phyloP scores from a whole-genome alignment of 2,888 invertebrate genomes.

The Furcula furcula region DNA sequence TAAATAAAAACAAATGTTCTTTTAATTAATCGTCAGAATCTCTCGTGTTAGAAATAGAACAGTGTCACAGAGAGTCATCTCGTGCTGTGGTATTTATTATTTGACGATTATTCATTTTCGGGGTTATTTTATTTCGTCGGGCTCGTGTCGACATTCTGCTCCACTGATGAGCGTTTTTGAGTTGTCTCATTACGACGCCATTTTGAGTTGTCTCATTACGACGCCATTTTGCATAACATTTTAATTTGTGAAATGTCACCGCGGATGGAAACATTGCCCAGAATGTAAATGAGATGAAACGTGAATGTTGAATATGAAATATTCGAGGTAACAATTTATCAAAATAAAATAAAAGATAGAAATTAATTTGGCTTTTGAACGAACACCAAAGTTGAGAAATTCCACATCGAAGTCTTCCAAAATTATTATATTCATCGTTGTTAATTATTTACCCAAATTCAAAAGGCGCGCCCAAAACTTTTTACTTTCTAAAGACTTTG shows the following conservation, averaged over 20 bases:
- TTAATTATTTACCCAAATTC: too few species aligned
- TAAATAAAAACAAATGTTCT: too few species aligned
- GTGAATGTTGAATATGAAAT: background rate
- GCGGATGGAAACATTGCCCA: background rate
- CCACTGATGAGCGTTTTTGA: background rate
- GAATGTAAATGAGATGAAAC: background rate
- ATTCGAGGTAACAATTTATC: background rate
- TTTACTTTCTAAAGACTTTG: background rate
- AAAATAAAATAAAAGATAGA: background rate
- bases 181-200: background rate
- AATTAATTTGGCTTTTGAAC: too few species aligned
- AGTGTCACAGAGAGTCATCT: too few species aligned
- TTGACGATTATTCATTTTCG: too few species aligned
- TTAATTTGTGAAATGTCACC: background rate
- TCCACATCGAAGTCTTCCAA: too few species aligned
- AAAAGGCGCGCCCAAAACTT: background rate
- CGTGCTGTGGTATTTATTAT: too few species aligned
- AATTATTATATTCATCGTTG: too few species aligned
- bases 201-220: background rate
- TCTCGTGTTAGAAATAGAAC: too few species aligned
- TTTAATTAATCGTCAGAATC: too few species aligned
- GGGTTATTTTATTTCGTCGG: too few species aligned
- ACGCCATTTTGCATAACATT: background rate
- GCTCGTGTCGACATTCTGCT: background rate
- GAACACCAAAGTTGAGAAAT: too few species aligned